phyloP scores from a whole-genome alignment of 2,888 invertebrate genomes.

The Mimas tiliae region DNA sequence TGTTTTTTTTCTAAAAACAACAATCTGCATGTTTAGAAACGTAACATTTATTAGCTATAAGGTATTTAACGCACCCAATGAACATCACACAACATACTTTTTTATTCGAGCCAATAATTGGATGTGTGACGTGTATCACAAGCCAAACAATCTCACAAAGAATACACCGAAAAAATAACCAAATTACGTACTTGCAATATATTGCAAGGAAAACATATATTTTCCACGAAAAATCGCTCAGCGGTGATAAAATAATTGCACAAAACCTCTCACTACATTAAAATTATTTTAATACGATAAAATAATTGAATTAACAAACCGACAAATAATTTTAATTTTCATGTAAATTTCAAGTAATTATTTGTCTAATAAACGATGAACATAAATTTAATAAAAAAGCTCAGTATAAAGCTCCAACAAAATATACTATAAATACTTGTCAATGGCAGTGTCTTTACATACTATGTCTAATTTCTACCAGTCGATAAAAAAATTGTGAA shows the following conservation, averaged over 20 bases:
- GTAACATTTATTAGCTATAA: background rate
- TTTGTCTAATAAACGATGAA: slow-evolving; percentile 12
- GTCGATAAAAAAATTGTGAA: slow-evolving; percentile 4
- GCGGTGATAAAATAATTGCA: slow-evolving; percentile 9
- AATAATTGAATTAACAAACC: slow-evolving; percentile 5
- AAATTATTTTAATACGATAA: background rate
- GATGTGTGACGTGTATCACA: background rate
- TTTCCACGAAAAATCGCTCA: background rate
- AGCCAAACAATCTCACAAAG: background rate
- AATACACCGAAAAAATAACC: background rate
- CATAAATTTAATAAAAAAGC: background rate
- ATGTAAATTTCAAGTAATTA: background rate
- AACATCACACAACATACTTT: background rate
- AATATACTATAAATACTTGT: slow-evolving; percentile 5
- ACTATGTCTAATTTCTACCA: slow-evolving; percentile 20
- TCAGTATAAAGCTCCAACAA: background rate
- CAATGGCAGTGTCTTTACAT: slow-evolving; percentile 23
- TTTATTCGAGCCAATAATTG: background rate
- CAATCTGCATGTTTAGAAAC: background rate
- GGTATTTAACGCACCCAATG: background rate
- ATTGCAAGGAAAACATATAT: background rate
- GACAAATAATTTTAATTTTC: background rate
- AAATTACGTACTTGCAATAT: background rate
- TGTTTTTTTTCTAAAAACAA: background rate
- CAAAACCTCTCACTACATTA: too few species aligned